phyloP scores from a whole-genome alignment of 2,113 vertebrate species.

The Zapus hudsonius region DNA sequence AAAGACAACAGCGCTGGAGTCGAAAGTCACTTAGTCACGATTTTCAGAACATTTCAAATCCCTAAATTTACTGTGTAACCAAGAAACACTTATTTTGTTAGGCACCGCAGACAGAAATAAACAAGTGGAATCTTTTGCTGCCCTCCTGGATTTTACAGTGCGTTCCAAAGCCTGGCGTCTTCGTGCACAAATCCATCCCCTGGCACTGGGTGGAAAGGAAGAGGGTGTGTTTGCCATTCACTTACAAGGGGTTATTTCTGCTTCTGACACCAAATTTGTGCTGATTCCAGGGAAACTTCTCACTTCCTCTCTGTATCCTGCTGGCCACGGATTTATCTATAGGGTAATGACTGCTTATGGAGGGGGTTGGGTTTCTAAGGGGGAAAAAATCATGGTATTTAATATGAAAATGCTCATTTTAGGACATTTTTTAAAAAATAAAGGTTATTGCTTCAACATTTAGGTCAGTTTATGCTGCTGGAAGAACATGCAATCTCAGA shows the following conservation, averaged over 20 bases:
- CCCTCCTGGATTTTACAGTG: slow-evolving; percentile 25
- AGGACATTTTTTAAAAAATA: not conserved
- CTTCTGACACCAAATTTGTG: slow-evolving; percentile 55
- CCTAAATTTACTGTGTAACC: not conserved
- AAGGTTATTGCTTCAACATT: slow-evolving; percentile 49
- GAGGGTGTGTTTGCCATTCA: not conserved
- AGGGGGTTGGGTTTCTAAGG: not conserved
- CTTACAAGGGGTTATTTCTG: slow-evolving; percentile 47
- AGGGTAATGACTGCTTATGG: slow-evolving; percentile 26
- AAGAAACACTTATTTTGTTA: not conserved
- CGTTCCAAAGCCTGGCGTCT: not conserved
- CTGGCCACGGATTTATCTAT: not conserved
- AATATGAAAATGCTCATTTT: not conserved
- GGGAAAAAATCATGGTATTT: not conserved
- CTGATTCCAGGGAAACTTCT: slow-evolving; percentile 30
- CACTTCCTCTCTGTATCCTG: not conserved
- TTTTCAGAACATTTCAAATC: slow-evolving; percentile 18
- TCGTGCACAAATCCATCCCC: not conserved
- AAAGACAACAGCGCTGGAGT: not conserved
- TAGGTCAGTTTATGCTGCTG: not conserved
- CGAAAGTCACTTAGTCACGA: not conserved
- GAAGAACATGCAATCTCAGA: slow-evolving; percentile 25
- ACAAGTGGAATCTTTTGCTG: not conserved
- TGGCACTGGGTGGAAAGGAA: not conserved
- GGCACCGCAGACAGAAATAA: not conserved